phyloP scores from a whole-genome alignment of 2,797 vertebrate species.

The Lacerta bilineata region DNA sequence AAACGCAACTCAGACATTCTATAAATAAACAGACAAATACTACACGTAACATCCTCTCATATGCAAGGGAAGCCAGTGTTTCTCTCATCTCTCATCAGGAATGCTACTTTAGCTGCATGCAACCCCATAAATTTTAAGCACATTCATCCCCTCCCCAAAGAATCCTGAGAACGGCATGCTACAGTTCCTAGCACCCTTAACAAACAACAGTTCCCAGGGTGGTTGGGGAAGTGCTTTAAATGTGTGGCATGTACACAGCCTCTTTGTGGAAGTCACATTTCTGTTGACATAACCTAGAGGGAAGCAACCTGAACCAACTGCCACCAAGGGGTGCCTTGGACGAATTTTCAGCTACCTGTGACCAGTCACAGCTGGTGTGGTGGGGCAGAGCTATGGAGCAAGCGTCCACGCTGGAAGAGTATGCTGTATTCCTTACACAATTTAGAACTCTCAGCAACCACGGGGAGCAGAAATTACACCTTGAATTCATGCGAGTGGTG shows the following conservation, averaged over 20 bases:
- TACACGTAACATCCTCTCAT: neutral
- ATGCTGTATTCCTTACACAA: neutral
- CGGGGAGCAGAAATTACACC: too few species aligned
- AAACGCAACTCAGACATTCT: neutral
- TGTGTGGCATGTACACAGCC: too few species aligned
- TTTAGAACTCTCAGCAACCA: too few species aligned
- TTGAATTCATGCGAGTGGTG: too few species aligned
- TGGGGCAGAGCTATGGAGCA: too few species aligned
- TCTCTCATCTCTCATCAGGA: neutral
- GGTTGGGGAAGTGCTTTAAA: too few species aligned
- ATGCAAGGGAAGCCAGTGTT: neutral
- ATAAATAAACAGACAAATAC: neutral
- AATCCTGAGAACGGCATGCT: too few species aligned
- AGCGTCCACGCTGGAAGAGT: neutral
- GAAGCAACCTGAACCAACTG: neutral
- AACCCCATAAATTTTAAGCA: too few species aligned
- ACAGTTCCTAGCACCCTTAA: too few species aligned
- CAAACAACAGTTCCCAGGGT: too few species aligned
- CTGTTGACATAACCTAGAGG: neutral
- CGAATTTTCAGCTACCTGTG: neutral
- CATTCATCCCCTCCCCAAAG: too few species aligned
- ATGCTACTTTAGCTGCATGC: neutral
- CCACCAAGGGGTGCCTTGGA: neutral
- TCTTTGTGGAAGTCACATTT: neutral
- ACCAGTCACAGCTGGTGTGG: too few species aligned